A percentile compares a stretch with the other conserved stretches of the same genome.
Conservation (phyloP, 2,113 vertebrate genomes). For the Tor tambroides region DNA sequence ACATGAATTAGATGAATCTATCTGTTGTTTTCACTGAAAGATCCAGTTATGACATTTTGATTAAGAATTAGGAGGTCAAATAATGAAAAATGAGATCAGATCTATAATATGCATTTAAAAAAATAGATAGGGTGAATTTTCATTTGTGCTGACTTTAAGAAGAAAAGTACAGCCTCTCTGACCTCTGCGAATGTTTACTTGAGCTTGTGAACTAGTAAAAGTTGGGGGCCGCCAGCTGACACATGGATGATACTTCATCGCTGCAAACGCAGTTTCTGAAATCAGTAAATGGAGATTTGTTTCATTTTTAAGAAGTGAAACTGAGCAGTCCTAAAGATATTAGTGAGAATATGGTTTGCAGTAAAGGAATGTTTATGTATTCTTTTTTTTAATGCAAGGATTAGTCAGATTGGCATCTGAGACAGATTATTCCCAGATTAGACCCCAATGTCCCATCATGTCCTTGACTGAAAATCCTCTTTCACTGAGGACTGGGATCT, state of each 20-base stretch:
- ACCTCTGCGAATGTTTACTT: not conserved
- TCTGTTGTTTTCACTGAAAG: no score
- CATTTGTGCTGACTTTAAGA: not conserved
- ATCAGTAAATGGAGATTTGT: not conserved
- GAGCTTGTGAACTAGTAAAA: conserved; percentile 2
- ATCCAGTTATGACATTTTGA: no score
- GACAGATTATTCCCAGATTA: conserved; percentile 31
- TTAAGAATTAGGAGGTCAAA: no score
- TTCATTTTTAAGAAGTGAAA: not conserved
- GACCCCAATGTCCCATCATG: not conserved
- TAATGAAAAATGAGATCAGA: not conserved
- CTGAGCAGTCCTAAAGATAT: not conserved
- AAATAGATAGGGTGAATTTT: not conserved
- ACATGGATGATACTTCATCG: not conserved
- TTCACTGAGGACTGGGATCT: not conserved
- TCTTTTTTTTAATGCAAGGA: not conserved
- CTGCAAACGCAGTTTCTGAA: not conserved
- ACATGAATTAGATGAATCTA: not conserved
- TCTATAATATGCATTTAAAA: not conserved
- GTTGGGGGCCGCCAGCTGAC: not conserved
- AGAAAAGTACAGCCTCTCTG: not conserved
- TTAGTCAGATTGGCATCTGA: not conserved
- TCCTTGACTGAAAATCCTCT: conserved; percentile 18
- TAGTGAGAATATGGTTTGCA: not conserved
- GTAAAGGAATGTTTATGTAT: not conserved